Percentiles rank a stretch among this genome's conserved stretches.
Evolutionary conservation across 2,113 vertebrate genomes (phyloP).

Genomic region (Oncorhynchus kisutch): DNA sequence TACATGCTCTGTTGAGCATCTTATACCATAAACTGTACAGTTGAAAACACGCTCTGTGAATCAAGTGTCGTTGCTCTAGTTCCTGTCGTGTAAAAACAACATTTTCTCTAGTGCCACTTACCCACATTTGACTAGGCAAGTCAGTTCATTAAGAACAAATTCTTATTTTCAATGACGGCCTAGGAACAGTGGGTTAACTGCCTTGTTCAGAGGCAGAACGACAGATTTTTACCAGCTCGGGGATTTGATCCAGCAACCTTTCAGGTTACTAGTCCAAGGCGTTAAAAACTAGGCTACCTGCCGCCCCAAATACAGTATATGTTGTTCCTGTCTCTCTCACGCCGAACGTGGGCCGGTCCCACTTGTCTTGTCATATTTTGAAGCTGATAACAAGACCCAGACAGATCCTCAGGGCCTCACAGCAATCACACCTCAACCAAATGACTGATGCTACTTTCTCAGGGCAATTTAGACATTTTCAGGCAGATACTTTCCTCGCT

Average conservation of each 20-base stretch:
- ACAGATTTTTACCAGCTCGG: too few species aligned
- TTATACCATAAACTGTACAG: background rate
- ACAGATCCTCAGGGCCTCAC: constrained; percentile 28
- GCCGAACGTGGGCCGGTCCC: background rate
- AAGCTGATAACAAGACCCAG: constrained; percentile 28
- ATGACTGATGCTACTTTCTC: constrained; percentile 44
- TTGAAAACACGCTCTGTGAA: background rate
- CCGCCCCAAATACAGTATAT: too few species aligned
- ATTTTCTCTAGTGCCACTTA: background rate
- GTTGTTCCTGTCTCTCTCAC: too few species aligned
- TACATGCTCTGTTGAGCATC: background rate
- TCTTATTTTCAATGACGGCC: too few species aligned
- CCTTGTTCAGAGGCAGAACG: too few species aligned
- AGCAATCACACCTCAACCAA: constrained; percentile 30
- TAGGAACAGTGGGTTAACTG: too few species aligned
- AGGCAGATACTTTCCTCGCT: constrained; percentile 23
- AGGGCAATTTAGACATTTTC: constrained; percentile 25
- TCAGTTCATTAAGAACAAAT: too few species aligned
- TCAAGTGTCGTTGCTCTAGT: background rate
- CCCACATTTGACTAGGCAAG: too few species aligned
- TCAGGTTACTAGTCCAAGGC: too few species aligned
- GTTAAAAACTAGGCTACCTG: too few species aligned
- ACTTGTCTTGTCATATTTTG: constrained; percentile 30
- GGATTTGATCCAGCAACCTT: too few species aligned
- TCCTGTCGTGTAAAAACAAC: background rate